Evolutionary conservation across 2,797 vertebrate species (phyloP).

Genomic region (Poecile montanus): DNA sequence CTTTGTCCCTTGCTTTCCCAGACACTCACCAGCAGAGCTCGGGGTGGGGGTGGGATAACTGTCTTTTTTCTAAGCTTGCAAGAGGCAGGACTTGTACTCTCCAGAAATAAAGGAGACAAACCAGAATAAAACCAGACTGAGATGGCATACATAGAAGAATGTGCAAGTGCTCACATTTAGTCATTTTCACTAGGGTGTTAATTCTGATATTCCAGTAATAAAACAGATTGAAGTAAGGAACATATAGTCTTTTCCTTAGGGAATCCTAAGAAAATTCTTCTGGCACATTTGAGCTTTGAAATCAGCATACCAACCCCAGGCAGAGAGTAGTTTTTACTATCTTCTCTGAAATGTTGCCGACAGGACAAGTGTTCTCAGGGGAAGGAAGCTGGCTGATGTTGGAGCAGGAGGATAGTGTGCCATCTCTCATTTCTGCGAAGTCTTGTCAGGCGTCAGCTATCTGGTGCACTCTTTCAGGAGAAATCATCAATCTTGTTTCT

Average conservation of each 20-base stretch:
- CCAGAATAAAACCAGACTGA: not conserved
- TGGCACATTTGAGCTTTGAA: not conserved
- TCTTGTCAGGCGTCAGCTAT: slow-evolving; percentile 41
- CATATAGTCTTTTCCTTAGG: not conserved
- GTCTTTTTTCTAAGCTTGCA: not conserved
- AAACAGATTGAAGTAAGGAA: not conserved
- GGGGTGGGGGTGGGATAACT: fast-evolving
- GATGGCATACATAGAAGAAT: not conserved
- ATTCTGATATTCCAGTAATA: not conserved
- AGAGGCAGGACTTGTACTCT: not conserved
- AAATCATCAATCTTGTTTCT: slow-evolving; percentile 46
- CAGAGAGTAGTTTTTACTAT: not conserved
- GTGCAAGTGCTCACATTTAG: not conserved
- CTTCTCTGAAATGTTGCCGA: not conserved
- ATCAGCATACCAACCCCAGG: not conserved
- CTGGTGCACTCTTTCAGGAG: slow-evolving; percentile 20
- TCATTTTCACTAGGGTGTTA: not conserved
- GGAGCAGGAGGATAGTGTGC: not conserved
- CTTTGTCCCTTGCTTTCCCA: not conserved
- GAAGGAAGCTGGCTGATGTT: slow-evolving; percentile 13
- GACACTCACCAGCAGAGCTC: not conserved
- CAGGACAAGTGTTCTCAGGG: slow-evolving; percentile 31
- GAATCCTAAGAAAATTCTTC: not conserved
- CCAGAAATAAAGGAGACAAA: not conserved
- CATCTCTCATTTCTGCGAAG: slow-evolving; percentile 22